phyloP scores from a whole-genome alignment of 1,140 invertebrate genomes.

The Diploscapter pachys region DNA sequence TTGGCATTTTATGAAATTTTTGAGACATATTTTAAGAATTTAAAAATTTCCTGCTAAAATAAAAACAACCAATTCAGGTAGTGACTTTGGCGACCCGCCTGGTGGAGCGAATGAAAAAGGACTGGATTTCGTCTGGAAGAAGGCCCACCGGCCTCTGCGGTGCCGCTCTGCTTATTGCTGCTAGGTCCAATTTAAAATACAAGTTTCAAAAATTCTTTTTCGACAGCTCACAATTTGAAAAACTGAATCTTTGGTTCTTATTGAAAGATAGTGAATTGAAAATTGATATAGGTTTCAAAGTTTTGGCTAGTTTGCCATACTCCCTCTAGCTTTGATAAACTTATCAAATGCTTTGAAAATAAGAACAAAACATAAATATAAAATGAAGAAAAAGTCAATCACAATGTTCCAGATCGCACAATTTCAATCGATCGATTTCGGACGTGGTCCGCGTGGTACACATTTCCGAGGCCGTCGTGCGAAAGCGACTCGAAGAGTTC shows the following conservation, averaged over 20 bases:
- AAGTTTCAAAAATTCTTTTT: neutral
- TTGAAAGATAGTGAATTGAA: neutral
- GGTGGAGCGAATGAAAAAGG: conserved; percentile 93
- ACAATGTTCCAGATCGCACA: conserved; percentile 24
- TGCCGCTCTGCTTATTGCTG: conserved; percentile 87
- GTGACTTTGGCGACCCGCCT: conserved; percentile 87
- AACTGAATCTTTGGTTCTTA: neutral
- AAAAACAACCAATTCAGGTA: conserved; percentile 72
- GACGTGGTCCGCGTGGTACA: conserved; percentile 81
- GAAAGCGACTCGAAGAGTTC: conserved; percentile 80
- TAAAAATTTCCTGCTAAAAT: neutral
- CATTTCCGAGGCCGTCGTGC: conserved; percentile 53
- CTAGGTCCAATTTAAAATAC: conserved; percentile 69
- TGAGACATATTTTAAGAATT: neutral
- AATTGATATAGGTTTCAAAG: neutral
- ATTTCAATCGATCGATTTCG: conserved; percentile 68
- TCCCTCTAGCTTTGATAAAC: too few relatives aligned
- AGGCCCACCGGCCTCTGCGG: conserved; percentile 92
- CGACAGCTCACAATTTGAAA: too few relatives aligned
- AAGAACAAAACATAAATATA: too few relatives aligned
- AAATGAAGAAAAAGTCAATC: neutral
- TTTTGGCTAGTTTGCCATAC: too few relatives aligned
- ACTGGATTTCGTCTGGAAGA: conserved; percentile 91
- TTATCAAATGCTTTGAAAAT: too few relatives aligned
- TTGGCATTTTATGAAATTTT: neutral